A percentile compares a stretch with the other conserved stretches of the same genome.
phyloP scores from a whole-genome alignment of 2,797 vertebrate genomes.

The Diceros bicornis region DNA sequence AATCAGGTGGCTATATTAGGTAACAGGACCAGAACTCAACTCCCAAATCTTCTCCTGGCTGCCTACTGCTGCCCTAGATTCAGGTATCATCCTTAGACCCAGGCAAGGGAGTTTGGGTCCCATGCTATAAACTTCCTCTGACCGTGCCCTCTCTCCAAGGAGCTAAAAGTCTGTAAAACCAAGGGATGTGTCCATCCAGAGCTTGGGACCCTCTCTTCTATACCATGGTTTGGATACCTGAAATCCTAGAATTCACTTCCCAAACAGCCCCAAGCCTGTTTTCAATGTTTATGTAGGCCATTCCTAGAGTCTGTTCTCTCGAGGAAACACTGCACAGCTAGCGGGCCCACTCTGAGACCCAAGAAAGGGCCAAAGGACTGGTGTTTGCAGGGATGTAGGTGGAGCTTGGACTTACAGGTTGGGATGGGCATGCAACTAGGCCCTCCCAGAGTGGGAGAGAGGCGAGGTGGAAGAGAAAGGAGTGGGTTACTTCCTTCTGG shows the following conservation, averaged over 20 bases:
- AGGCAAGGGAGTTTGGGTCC: background rate
- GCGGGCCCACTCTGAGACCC: background rate
- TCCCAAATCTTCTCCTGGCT: background rate
- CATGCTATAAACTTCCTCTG: background rate
- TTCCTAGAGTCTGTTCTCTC: background rate
- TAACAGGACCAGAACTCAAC: background rate
- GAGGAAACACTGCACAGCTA: background rate
- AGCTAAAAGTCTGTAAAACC: background rate
- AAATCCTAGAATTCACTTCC: background rate
- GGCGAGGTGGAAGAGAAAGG: background rate
- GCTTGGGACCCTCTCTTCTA: background rate
- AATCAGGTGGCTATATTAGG: background rate
- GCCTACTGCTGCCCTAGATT: background rate
- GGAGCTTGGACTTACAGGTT: background rate
- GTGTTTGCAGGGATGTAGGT: background rate
- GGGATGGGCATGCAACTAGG: background rate
- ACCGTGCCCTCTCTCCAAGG: background rate
- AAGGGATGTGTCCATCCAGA: background rate
- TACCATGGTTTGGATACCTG: background rate
- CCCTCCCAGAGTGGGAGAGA: background rate
- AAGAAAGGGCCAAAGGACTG: background rate
- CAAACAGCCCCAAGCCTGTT: background rate
- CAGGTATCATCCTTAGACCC: accelerated
- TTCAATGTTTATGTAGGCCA: background rate
- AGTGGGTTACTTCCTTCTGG: background rate